Percentiles rank a stretch among this genome's conserved stretches.
Conservation (phyloP, 23 tunicate species). For the Ciona savignyi region DNA sequence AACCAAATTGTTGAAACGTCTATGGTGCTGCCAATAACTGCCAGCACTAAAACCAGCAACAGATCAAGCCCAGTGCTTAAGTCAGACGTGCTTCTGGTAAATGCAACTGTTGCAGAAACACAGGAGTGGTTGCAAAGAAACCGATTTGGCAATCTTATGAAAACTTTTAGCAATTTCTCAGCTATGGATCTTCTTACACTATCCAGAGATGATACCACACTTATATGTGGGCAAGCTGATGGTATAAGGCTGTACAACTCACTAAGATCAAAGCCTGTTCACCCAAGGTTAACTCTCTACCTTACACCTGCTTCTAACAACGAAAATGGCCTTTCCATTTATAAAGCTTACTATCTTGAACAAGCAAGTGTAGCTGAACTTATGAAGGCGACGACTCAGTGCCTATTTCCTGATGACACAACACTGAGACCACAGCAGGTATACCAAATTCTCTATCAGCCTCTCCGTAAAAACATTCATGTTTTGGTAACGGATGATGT, state of each 20-base stretch:
- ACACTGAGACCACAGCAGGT: constrained; percentile 12
- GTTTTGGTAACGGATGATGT: constrained; percentile 95
- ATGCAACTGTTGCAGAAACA: constrained; percentile 38
- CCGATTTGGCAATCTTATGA: constrained; percentile 50
- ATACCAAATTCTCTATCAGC: constrained; percentile 64
- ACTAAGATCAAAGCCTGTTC: constrained; percentile 50
- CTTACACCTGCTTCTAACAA: constrained; percentile 36
- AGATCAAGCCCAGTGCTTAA: neutral
- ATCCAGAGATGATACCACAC: constrained; percentile 79
- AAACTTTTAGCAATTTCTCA: constrained; percentile 53
- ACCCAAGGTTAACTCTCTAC: constrained; percentile 66
- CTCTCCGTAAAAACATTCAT: constrained; percentile 63
- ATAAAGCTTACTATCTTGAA: constrained; percentile 65
- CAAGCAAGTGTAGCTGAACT: constrained; percentile 48
- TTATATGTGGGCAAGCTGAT: constrained; percentile 85
- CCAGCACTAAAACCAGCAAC: neutral
- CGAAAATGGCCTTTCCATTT: constrained; percentile 19
- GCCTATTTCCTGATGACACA: constrained; percentile 38
- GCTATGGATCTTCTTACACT: constrained; percentile 72
- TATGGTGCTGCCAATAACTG: neutral
- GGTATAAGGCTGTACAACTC: constrained; percentile 87
- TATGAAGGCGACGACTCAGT: constrained; percentile 34
- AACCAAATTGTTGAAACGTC: neutral
- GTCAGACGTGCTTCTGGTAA: constrained; percentile 20
- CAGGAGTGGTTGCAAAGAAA: constrained; percentile 81